Evolutionary conservation across 2,888 invertebrate genomes (phyloP), one percentile per base, ranked within the genome.

Genomic region (Oegoconia quadripuncta): DNA sequence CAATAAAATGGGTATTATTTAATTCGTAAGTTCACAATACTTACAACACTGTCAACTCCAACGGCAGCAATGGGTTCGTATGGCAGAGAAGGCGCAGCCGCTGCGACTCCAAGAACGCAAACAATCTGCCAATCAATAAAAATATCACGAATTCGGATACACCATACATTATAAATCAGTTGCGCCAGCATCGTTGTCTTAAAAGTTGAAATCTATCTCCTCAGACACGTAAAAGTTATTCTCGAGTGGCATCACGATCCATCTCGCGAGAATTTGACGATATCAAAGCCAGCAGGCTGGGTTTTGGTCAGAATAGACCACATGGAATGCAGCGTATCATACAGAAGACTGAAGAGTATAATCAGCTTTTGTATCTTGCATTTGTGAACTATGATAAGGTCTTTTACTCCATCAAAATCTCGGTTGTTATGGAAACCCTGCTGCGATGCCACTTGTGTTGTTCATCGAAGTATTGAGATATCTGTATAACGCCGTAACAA

Each of bases 41-140:
- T 73, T 59, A 82, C 81, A 48, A 75, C 64, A 47, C 59, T 73
- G 49, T 66, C 60, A 35, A 57, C 61, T 41, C 49, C 48, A 20
- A 50, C 33, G 3, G 44, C 20, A 50, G 37, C 11, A 41, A 55
- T 26, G 35, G 22, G 14, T 1, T 8, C 46, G 26, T 39, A 31
- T 27, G 42, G 34, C 45, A 32, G 49, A 34, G 54, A 60, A 9
- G 82, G 83, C 31, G 74, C 82, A 4, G 73, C 73, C 32, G 58
- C 55, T 31, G 69, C 73, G 37, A 61, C 69, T 54, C 74, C 76
- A 31, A 82, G 41, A 30, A 82, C 42, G 59, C 74, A 78, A 43
- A 66, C 63, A 53, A 81, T 65, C 83, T 83, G 60, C 34, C 37
- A 51, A 33, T n/a, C n/a, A n/a, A n/a, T n/a, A n/a, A n/a, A n/a